Percentiles rank a stretch among this genome's conserved stretches.
These are phyloP conservation scores for Capitulum mitella DNA, from an alignment of 2,888 invertebrate species.

Conservation along the genomic window DNA sequence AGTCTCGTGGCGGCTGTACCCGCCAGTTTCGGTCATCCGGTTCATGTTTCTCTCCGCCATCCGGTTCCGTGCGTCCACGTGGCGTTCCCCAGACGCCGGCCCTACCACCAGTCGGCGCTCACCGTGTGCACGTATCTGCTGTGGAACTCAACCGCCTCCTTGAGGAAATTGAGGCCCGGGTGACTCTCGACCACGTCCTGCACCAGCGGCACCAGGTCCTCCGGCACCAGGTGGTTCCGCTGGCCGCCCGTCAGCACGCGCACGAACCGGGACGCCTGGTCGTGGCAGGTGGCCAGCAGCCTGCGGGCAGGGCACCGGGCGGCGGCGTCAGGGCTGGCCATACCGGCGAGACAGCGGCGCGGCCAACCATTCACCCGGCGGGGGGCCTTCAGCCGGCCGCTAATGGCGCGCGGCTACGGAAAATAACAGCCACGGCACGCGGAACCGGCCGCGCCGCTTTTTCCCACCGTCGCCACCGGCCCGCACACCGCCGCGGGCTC, in stretches of 20 bases:
- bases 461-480: neutral
- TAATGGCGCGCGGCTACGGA: neutral
- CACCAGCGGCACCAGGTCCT: slow-evolving; percentile 87
- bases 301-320: slow-evolving; percentile 48
- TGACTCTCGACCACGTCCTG: slow-evolving; percentile 98
- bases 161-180: slow-evolving; percentile 92
- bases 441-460: neutral
- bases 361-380: neutral
- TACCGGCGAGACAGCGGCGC: neutral
- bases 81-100: too few species aligned
- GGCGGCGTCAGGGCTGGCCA: neutral
- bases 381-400: neutral
- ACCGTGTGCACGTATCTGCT: slow-evolving; percentile 97
- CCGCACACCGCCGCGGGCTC: neutral
- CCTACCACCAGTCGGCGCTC: slow-evolving; percentile 38
- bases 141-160: slow-evolving; percentile 97
- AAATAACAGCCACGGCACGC: neutral
- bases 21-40: too few species aligned
- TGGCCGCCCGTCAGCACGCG: slow-evolving; percentile 59
- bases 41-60: too few species aligned
- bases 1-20: too few species aligned
- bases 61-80: too few species aligned
- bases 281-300: slow-evolving; percentile 72
- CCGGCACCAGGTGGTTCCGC: slow-evolving; percentile 53
- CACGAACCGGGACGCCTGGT: slow-evolving; percentile 80